phyloP scores from a whole-genome alignment of 2,888 invertebrate species.

The Antitype chi region DNA sequence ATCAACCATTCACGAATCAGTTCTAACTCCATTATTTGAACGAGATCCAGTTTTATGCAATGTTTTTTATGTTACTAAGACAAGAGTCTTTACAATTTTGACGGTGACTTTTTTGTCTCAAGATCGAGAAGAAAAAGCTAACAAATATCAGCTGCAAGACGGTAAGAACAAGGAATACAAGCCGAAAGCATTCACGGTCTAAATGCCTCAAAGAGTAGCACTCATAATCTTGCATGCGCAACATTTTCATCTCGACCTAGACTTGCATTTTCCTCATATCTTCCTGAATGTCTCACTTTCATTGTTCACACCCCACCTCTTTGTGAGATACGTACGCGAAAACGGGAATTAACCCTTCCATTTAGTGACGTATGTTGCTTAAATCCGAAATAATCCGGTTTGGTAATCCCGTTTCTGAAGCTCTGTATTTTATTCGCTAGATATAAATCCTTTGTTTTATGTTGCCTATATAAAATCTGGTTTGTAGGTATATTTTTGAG shows the following conservation, averaged over 20 bases:
- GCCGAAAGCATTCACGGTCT: conserved; percentile 64
- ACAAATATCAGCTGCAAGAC: conserved; percentile 6
- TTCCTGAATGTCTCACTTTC: conserved; percentile 50
- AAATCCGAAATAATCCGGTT: conserved; percentile 26
- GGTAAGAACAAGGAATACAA: conserved; percentile 30
- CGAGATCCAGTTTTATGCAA: background rate
- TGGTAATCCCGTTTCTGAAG: conserved; percentile 17
- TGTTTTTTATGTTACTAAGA: background rate
- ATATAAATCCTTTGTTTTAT: conserved; percentile 7
- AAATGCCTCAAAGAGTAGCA: conserved; percentile 62
- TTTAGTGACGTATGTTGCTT: conserved; percentile 14
- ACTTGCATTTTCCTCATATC: conserved; percentile 46
- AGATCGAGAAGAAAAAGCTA: background rate
- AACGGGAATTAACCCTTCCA: conserved; percentile 32
- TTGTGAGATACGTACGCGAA: conserved; percentile 25
- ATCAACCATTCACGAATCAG: background rate
- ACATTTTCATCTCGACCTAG: conserved; percentile 49
- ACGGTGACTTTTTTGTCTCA: background rate
- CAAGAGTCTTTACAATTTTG: background rate
- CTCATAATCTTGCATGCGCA: conserved; percentile 57
- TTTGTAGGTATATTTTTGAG: background rate
- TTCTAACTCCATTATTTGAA: background rate
- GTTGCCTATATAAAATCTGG: background rate
- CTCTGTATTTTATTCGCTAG: conserved; percentile 20
- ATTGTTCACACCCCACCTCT: conserved; percentile 49